Evolutionary conservation across 2,797 vertebrate species (phyloP).

Genomic region (Anguilla marmorata): DNA sequence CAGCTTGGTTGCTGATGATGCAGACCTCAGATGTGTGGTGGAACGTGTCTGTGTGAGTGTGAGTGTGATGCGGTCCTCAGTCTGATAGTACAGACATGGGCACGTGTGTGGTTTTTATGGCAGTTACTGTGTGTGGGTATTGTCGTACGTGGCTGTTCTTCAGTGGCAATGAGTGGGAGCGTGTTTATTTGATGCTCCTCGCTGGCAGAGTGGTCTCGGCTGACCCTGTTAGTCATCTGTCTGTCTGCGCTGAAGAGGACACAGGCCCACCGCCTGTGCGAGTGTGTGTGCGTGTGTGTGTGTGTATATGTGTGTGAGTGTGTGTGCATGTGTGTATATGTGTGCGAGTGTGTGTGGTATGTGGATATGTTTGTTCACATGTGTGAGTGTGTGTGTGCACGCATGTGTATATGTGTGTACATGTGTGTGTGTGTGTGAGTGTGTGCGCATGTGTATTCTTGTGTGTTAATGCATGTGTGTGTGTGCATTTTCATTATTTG

Average conservation of each 20-base stretch:
- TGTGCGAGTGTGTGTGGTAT: too few relatives aligned
- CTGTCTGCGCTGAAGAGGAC: not conserved
- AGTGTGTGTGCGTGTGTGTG: not conserved
- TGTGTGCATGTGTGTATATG: not conserved
- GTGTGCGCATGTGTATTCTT: too few relatives aligned
- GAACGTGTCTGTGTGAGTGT: not conserved
- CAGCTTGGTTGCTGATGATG: not conserved
- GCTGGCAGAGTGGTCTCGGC: slow-evolving; percentile 3
- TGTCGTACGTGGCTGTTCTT: not conserved
- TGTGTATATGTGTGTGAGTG: too few relatives aligned
- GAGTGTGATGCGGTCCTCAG: not conserved
- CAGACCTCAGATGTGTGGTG: not conserved
- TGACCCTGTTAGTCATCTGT: slow-evolving; percentile 2
- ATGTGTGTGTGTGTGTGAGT: not conserved
- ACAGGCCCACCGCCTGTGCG: not conserved
- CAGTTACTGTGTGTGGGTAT: not conserved
- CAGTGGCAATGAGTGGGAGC: not conserved
- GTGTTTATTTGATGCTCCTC: not conserved
- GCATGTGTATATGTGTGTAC: not conserved
- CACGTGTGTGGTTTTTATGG: not conserved
- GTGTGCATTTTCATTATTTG: not conserved
- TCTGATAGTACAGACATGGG: not conserved
- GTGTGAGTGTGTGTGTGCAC: too few relatives aligned
- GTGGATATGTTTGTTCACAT: too few relatives aligned
- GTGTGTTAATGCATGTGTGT: not conserved